Conservation (phyloP, 1,140 invertebrate species). For the Choristoneura fumiferana region DNA sequence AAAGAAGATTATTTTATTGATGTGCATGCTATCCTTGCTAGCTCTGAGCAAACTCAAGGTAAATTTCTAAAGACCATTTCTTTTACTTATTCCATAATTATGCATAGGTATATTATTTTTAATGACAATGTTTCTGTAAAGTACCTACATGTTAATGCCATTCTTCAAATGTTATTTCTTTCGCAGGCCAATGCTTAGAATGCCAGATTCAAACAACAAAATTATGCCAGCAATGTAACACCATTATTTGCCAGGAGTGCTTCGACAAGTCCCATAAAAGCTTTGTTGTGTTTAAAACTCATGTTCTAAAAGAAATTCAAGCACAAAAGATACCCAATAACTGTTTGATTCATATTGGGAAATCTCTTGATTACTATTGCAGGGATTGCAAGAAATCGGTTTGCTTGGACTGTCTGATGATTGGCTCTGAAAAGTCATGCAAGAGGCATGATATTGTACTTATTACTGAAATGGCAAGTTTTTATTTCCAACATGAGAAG, state of each 20-base stretch:
- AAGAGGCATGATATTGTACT: slow-evolving; percentile 3
- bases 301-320: slow-evolving; percentile 48
- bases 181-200: slow-evolving; percentile 55
- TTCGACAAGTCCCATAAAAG: slow-evolving; percentile 66
- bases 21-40: slow-evolving; percentile 41
- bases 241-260: slow-evolving; percentile 54
- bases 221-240: slow-evolving; percentile 62
- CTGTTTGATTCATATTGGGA: not conserved
- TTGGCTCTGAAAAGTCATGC: slow-evolving; percentile 9
- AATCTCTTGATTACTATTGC: not conserved
- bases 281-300: slow-evolving; percentile 63
- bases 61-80: too few species aligned
- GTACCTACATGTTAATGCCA: too few species aligned
- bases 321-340: not conserved
- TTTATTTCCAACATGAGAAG: too few species aligned
- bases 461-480: slow-evolving; percentile 7
- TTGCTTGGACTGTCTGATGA: slow-evolving; percentile 5
- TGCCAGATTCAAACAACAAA: slow-evolving; percentile 49
- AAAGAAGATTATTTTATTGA: slow-evolving; percentile 47
- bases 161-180: too few species aligned
- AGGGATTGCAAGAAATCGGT: not conserved
- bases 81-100: too few species aligned
- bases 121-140: slow-evolving; percentile 1
- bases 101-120: slow-evolving; percentile 5
- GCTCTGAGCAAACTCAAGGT: slow-evolving; percentile 41